A percentile compares a stretch with the other conserved stretches of the same genome.
Evolutionary conservation across 2,888 invertebrate species (phyloP).

Genomic region (Syritta pipiens): DNA sequence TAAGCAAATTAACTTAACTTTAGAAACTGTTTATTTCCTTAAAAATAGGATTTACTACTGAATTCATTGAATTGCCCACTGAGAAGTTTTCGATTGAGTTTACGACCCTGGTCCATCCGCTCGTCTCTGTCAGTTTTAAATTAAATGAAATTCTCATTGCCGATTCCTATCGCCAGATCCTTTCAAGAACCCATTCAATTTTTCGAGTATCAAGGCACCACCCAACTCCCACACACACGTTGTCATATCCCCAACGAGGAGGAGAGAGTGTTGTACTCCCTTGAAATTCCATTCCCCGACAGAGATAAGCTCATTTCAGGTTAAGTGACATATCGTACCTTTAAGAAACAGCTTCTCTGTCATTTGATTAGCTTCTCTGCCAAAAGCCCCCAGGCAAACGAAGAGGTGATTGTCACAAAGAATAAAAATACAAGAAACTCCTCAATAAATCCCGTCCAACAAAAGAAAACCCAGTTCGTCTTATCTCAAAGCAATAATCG

Average conservation of each 20-base stretch:
- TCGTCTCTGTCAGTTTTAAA: no score
- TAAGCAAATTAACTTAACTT: no score
- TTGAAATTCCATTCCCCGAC: constrained; percentile 50
- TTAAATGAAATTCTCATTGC: no score
- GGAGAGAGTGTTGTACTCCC: constrained; percentile 15
- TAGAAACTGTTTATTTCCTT: no score
- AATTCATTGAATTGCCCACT: no score
- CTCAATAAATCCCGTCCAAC: constrained; percentile 61
- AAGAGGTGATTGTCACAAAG: constrained; percentile 64
- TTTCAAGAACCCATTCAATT: not conserved
- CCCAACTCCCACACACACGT: not conserved
- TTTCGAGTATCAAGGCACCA: no score
- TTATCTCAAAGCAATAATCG: constrained; percentile 66
- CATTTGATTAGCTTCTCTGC: constrained; percentile 67
- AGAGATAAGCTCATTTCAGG: constrained; percentile 68
- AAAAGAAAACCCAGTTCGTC: constrained; percentile 49
- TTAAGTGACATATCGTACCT: constrained; percentile 69
- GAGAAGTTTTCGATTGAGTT: no score
- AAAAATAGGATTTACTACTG: no score
- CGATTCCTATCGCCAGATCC: not conserved
- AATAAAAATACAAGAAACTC: constrained; percentile 46
- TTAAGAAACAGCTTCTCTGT: constrained; percentile 67
- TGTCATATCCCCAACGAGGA: constrained; percentile 24
- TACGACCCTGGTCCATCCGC: no score
- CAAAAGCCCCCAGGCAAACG: constrained; percentile 61